phyloP scores from a whole-genome alignment of 2,113 vertebrate species.

The Percopsis transmontana region DNA sequence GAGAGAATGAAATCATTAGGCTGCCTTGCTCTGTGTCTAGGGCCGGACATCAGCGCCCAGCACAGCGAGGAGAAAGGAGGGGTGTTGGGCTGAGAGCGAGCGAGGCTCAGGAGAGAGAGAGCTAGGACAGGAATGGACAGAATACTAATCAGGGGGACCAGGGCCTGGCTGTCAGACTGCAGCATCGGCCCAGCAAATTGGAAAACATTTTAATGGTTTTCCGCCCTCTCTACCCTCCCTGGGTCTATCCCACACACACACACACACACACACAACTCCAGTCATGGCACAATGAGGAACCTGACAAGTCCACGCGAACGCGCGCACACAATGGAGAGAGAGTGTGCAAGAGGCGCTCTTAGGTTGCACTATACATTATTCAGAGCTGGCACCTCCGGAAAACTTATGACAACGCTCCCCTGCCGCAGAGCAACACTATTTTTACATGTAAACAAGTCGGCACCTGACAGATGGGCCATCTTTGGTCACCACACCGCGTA shows the following conservation, averaged over 20 bases:
- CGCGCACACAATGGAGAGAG: not conserved
- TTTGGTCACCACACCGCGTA: not conserved
- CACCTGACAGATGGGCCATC: not conserved
- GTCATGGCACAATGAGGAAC: constrained; percentile 46
- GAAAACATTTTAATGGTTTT: constrained; percentile 78
- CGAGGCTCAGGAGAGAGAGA: constrained; percentile 21
- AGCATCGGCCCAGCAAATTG: constrained; percentile 71
- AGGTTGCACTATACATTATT: constrained; percentile 16
- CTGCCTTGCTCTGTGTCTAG: no score
- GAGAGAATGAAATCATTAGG: constrained; percentile 6
- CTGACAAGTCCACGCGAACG: constrained; percentile 30
- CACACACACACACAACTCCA: not conserved
- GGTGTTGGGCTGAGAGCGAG: constrained; percentile 16
- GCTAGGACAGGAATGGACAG: constrained; percentile 31
- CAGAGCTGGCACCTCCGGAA: constrained; percentile 27
- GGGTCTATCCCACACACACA: constrained; percentile 30
- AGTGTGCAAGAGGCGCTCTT: not conserved
- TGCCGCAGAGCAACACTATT: constrained; percentile 29
- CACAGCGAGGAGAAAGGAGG: no score
- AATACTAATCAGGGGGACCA: constrained; percentile 66
- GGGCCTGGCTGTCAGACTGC: constrained; percentile 65
- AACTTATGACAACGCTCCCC: constrained; percentile 24
- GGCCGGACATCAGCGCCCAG: no score
- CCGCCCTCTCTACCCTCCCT: constrained; percentile 50
- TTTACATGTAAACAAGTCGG: no score